Base-by-base conservation (phyloP, 2,113 vertebrate species). In the Cyprinodon brontotheroides region DNA sequence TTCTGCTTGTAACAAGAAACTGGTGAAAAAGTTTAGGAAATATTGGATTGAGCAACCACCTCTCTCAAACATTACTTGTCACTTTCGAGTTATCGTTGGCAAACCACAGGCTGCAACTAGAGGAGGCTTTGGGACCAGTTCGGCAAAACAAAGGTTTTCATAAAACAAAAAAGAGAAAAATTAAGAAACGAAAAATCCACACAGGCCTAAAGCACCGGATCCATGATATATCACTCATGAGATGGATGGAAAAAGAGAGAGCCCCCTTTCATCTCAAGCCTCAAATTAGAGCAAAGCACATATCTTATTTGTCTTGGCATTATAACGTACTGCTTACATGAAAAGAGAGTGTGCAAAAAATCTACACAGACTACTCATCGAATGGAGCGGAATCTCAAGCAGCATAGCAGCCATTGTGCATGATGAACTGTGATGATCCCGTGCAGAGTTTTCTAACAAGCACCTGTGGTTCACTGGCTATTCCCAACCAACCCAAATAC, bases 1-100 rank as follows among this genome's bases (percentile, higher is more conserved):
- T n/a, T 57, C 17, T 6, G 17, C 8, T 57, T 57, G 50, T 57
- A 57, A n/a, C 50, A 9, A 9, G 50, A 57, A n/a, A 57, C 20
- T 20, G 8, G 17, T 57, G 50, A 57, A 57, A 57, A 57, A 57
- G 50, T 57, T 57, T 29, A 29, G 17, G 8, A 57, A 50, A 83
- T 83, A 85, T 82, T 91, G 88, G 81, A 72, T 84, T 62, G 22
- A 73, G 74, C 67, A 79, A 67, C 72, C n/a, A n/a, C 66, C 59
- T 43, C 41, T 29, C 73, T 48, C 60, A 77, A 40, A 70, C 65
- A 62, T n/a, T 62, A 78, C 61, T 72, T 68, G 73, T 53, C 74
- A n/a, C 85, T 64, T 80, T 48, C 62, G 74, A 90, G 65, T 65
- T 68, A 69, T 66, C 64, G 70, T 70, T 66, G 79, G 79, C 61